These are phyloP conservation scores for Perca fluviatilis DNA, from an alignment of 2,113 vertebrate species.

Conservation along the genomic window DNA sequence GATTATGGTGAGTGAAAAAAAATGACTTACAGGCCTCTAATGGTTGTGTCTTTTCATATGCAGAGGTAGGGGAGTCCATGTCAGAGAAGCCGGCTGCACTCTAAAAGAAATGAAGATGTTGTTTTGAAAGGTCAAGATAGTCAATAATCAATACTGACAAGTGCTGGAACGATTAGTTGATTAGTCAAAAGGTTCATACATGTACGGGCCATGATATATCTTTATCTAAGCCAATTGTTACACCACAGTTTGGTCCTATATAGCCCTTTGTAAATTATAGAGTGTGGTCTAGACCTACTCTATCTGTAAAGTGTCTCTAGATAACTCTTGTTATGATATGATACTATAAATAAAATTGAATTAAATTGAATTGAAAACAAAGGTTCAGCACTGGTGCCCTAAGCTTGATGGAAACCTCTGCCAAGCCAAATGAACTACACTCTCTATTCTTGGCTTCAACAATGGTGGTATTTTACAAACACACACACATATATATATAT, in stretches of 20 bases:
- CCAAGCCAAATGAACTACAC: neutral
- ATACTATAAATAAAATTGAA: no score
- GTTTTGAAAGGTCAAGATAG: neutral
- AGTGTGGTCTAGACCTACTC: no score
- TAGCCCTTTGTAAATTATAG: no score
- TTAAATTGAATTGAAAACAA: no score
- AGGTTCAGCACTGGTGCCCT: no score
- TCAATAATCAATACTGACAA: neutral
- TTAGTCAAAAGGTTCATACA: neutral
- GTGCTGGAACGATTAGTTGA: neutral
- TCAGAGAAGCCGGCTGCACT: constrained; percentile 89
- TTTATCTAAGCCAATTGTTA: neutral
- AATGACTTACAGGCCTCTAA: constrained; percentile 89
- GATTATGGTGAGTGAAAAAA: neutral
- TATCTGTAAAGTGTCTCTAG: no score
- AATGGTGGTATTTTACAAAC: neutral
- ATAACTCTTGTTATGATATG: no score
- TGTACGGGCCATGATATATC: neutral
- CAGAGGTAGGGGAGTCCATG: constrained; percentile 87
- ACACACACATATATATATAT: no score
- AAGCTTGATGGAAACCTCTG: neutral
- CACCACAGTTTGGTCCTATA: neutral
- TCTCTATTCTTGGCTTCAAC: no score
- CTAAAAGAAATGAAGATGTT: constrained; percentile 71
- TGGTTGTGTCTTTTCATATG: constrained; percentile 90